Percentiles rank a stretch among this genome's conserved stretches.
These are phyloP conservation scores for Celastrina argiolus DNA, from an alignment of 2,888 invertebrate species.

Conservation along the genomic window DNA sequence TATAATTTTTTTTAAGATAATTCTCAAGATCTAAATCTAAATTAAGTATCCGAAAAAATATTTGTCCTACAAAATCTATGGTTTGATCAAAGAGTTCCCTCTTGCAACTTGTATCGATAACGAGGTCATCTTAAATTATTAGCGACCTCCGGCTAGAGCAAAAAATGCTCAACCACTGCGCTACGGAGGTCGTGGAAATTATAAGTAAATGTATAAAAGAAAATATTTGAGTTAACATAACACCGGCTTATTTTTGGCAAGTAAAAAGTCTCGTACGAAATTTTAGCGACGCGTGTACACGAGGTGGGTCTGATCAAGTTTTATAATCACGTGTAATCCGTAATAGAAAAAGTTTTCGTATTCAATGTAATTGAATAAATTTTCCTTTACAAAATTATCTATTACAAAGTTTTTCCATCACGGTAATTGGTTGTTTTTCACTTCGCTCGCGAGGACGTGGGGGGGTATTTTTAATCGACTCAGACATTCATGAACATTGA, in stretches of 20 bases:
- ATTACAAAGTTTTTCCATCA: constrained; percentile 24
- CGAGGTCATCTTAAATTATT: no score
- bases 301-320: constrained; percentile 46
- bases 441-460: neutral
- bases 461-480: neutral
- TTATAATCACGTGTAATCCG: constrained; percentile 47
- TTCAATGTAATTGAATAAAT: constrained; percentile 27
- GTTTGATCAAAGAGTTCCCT: no score
- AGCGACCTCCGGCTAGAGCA: no score
- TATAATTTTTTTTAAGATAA: no score
- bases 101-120: no score
- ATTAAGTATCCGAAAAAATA: no score
- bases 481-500: neutral
- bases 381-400: constrained; percentile 25
- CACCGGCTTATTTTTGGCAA: neutral
- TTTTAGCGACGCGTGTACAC: constrained; percentile 36
- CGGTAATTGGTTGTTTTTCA: constrained; percentile 9
- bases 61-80: no score
- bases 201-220: no score
- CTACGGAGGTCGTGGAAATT: no score
- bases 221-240: no score
- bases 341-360: constrained; percentile 49
- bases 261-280: neutral
- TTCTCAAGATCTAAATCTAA: no score
- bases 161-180: no score